phyloP scores from a whole-genome alignment of 2,113 vertebrate species.

The Oceanites oceanicus region DNA sequence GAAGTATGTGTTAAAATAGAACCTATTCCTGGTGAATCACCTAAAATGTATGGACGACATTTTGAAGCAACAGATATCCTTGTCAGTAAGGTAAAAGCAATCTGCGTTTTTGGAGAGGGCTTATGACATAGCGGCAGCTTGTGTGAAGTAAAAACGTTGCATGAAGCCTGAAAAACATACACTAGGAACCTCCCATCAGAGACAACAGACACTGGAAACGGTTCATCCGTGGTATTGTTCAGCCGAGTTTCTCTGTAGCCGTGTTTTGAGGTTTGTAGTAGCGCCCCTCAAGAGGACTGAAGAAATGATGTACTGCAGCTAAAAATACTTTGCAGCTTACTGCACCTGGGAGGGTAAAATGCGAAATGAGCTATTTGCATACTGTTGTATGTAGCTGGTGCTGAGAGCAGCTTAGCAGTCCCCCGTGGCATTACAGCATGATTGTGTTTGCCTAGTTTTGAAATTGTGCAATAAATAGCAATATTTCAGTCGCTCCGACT shows the following conservation, averaged over 20 bases:
- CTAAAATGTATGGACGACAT: slow-evolving; percentile 98
- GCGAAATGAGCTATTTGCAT: fast-evolving
- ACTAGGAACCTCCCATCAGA: neutral
- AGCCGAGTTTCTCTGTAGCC: fast-evolving
- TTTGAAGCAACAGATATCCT: slow-evolving; percentile 95
- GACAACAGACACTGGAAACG: fast-evolving
- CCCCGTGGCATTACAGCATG: fast-evolving
- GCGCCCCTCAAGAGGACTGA: neutral
- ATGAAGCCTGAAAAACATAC: neutral
- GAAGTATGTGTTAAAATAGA: slow-evolving; percentile 98
- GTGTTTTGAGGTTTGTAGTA: neutral
- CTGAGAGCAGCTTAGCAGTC: neutral
- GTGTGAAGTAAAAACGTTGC: neutral
- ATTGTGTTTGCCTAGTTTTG: neutral
- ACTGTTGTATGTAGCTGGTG: fast-evolving
- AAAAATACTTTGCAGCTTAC: neutral
- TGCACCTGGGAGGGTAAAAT: neutral
- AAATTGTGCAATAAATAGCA: neutral
- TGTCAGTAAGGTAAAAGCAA: slow-evolving; percentile 88
- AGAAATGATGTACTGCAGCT: neutral
- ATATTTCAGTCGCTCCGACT: fast-evolving
- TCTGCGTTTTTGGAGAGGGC: neutral
- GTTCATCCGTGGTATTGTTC: fast-evolving
- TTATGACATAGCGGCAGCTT: neutral
- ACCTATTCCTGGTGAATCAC: slow-evolving; percentile 94